Percentiles rank a stretch among this genome's conserved stretches.
phyloP scores from a whole-genome alignment of 2,797 vertebrate species.

The Galago senegalensis region DNA sequence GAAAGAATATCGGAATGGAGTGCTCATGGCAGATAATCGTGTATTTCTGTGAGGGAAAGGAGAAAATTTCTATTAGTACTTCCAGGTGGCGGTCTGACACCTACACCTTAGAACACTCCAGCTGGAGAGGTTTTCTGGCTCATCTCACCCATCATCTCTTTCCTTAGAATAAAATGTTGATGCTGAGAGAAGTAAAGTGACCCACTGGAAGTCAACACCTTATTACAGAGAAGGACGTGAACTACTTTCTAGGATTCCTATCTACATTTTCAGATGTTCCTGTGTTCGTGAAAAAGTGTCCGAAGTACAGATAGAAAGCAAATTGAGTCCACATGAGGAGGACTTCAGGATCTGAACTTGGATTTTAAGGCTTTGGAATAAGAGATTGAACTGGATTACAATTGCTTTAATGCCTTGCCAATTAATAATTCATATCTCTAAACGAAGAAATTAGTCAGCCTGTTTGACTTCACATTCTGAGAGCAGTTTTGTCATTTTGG shows the following conservation, averaged over 20 bases:
- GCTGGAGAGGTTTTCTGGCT: neutral
- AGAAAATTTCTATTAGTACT: neutral
- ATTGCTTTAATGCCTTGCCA: slow-evolving; percentile 37
- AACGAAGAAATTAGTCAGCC: slow-evolving; percentile 75
- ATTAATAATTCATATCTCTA: slow-evolving; percentile 74
- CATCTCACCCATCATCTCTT: neutral
- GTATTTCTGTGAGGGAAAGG: neutral
- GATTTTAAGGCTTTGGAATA: neutral
- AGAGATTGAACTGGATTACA: slow-evolving; percentile 26
- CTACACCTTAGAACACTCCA: neutral
- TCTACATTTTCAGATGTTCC: neutral
- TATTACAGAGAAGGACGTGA: neutral
- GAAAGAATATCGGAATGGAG: neutral
- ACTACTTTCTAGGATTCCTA: neutral
- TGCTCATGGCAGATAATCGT: neutral
- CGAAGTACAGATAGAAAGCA: neutral
- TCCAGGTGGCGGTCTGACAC: neutral
- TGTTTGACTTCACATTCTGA: slow-evolving; percentile 70
- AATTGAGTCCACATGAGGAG: neutral
- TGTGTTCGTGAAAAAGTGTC: neutral
- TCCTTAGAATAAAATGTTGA: neutral
- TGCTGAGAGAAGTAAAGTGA: neutral
- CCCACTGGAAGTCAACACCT: neutral
- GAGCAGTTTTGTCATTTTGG: slow-evolving; percentile 72
- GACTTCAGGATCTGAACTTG: neutral